Percentiles rank a stretch among this genome's conserved stretches.
Conservation (phyloP, 2,113 vertebrate species). For the Percopsis transmontana region DNA sequence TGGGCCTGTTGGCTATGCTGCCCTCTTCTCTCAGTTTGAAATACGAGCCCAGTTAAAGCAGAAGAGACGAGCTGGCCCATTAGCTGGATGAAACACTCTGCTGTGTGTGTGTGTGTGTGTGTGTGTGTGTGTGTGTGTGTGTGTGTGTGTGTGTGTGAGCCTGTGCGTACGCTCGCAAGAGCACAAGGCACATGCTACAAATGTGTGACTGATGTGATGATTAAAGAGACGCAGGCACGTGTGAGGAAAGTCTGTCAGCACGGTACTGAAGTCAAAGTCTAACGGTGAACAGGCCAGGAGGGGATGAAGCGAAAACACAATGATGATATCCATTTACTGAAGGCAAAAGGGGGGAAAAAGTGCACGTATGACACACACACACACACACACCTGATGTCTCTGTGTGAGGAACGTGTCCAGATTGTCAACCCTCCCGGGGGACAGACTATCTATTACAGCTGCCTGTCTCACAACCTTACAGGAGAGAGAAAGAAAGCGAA, state of each 20-base stretch:
- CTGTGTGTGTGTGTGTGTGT: constrained; percentile 14
- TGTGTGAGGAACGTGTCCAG: constrained; percentile 1
- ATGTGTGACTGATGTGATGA: constrained; percentile 48
- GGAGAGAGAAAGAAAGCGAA: constrained; percentile 15
- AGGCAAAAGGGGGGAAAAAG: not conserved
- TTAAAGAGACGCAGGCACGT: constrained; percentile 56
- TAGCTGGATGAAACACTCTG: constrained; percentile 62
- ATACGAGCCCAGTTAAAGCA: constrained; percentile 65
- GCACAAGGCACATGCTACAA: not conserved
- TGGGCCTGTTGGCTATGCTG: constrained; percentile 72
- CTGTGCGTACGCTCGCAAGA: not conserved
- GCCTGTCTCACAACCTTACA: constrained; percentile 33
- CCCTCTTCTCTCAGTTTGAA: constrained; percentile 64
- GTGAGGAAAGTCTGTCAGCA: constrained; percentile 35
- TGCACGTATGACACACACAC: not conserved
- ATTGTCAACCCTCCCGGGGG: constrained; percentile 8
- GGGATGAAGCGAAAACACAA: not conserved
- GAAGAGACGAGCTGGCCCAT: constrained; percentile 56
- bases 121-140: constrained; percentile 22
- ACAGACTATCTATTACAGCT: constrained; percentile 33
- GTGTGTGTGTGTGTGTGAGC: constrained; percentile 32
- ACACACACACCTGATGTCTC: not conserved
- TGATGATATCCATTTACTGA: constrained; percentile 14
- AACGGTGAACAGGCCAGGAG: constrained; percentile 29
- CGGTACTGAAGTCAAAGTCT: constrained; percentile 22